These are phyloP conservation scores for Drosophila athabasca DNA, from an alignment of 1,140 invertebrate species.

Conservation along the genomic window DNA sequence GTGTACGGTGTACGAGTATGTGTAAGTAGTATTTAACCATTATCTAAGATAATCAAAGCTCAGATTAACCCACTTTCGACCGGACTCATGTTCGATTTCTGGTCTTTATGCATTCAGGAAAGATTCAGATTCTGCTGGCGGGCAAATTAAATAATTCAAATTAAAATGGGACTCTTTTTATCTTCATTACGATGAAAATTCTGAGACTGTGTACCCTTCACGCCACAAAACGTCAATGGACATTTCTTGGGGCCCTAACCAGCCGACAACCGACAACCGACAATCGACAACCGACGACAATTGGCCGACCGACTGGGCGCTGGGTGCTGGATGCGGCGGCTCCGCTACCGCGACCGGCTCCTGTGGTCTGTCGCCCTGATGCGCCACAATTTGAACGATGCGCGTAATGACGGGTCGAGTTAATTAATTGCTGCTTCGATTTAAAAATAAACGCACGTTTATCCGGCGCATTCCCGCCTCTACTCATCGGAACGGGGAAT, in stretches of 20 bases:
- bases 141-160: constrained; percentile 71
- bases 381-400: constrained; percentile 75
- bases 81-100: constrained; percentile 4
- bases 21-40: constrained; percentile 25
- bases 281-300: no score
- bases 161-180: constrained; percentile 40
- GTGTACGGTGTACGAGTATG: no score
- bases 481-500: constrained; percentile 27
- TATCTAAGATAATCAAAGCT: constrained; percentile 2
- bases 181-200: constrained; percentile 67
- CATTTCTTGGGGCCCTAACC: constrained; percentile 15
- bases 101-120: neutral
- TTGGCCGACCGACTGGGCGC: neutral
- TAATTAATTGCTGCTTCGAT: constrained; percentile 81
- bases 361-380: constrained; percentile 79
- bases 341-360: constrained; percentile 33
- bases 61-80: no score
- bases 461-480: constrained; percentile 69
- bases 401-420: constrained; percentile 80
- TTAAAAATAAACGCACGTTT: constrained; percentile 81
- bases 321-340: no score
- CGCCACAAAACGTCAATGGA: constrained; percentile 65
- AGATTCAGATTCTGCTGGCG: no score
- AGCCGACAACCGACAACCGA: no score
- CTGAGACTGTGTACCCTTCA: constrained; percentile 66